Conservation (phyloP, 2,888 invertebrate genomes). For the Frankliniella fusca region DNA sequence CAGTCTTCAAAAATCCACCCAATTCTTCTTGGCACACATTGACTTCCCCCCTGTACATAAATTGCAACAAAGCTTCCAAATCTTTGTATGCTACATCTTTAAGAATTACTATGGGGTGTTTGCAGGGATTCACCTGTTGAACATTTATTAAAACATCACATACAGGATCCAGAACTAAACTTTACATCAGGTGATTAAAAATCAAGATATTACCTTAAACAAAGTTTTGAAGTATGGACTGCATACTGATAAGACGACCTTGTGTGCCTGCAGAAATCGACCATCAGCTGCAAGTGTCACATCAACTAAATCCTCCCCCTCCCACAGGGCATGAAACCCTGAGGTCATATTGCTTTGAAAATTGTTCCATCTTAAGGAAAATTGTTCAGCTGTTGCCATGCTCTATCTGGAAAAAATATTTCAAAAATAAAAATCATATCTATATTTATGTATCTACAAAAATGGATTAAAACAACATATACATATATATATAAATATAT, state of each 20-base stretch:
- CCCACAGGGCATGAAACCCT: constrained; percentile 66
- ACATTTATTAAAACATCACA: background rate
- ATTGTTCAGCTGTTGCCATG: constrained; percentile 50
- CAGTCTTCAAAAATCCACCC: constrained; percentile 42
- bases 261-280: constrained; percentile 71
- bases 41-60: constrained; percentile 44
- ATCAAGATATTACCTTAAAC: constrained; percentile 57
- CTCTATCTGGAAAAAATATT: background rate
- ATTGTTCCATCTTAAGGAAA: constrained; percentile 73
- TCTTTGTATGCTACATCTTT: constrained; percentile 43
- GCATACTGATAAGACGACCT: constrained; percentile 71
- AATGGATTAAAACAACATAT: background rate
- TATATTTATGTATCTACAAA: background rate
- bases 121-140: constrained; percentile 43
- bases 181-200: background rate
- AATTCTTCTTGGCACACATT: constrained; percentile 44
- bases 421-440: background rate
- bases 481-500: too few relatives aligned
- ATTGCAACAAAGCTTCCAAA: constrained; percentile 42
- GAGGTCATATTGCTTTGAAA: constrained; percentile 70
- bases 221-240: constrained; percentile 74
- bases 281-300: constrained; percentile 74
- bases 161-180: background rate
- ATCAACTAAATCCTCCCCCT: constrained; percentile 70
- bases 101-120: constrained; percentile 44